Evolutionary conservation across 2,113 vertebrate genomes (phyloP).

Genomic region (Callipepla squamata): DNA sequence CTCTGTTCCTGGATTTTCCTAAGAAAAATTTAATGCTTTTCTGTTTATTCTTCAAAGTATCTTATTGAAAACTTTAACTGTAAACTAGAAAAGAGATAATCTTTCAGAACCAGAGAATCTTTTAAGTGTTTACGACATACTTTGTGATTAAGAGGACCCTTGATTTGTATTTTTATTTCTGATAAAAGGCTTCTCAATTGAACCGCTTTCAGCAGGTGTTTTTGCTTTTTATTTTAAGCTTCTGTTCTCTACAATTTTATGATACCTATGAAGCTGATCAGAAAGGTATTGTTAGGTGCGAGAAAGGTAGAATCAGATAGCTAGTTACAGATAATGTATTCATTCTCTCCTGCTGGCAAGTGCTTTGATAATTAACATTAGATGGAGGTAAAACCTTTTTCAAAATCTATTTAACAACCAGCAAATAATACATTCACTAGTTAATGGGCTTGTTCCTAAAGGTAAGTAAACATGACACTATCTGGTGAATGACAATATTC

Average conservation of each 20-base stretch:
- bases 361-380: neutral
- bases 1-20: neutral
- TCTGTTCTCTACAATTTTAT: neutral
- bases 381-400: neutral
- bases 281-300: constrained; percentile 4
- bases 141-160: constrained; percentile 3
- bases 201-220: neutral
- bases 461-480: neutral
- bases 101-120: neutral
- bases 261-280: neutral
- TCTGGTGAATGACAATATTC: neutral
- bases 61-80: neutral
- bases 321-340: neutral
- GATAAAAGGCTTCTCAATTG: constrained; percentile 34
- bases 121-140: neutral
- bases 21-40: neutral
- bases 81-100: neutral
- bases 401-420: neutral
- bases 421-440: neutral
- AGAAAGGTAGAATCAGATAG: neutral
- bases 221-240: neutral
- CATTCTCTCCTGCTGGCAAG: neutral
- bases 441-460: neutral
- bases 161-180: constrained; percentile 44
- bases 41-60: neutral